Conservation (phyloP, 64 coral and sea anemone genomes). For the Anthopleura sola region DNA sequence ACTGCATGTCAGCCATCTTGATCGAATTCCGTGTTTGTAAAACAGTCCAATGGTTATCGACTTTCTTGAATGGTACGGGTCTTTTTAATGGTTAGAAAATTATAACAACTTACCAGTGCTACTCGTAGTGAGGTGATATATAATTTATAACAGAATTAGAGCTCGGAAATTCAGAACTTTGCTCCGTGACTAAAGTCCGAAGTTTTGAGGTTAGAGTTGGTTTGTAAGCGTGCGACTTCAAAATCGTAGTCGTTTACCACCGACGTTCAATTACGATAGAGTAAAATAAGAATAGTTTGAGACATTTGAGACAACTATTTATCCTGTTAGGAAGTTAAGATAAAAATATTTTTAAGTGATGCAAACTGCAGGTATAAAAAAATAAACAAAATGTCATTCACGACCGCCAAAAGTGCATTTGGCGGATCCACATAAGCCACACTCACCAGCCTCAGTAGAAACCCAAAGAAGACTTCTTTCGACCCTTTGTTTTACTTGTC, state of each 20-base stretch:
- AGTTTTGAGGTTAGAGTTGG: neutral
- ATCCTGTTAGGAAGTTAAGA: neutral
- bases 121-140: neutral
- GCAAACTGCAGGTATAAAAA: neutral
- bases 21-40: neutral
- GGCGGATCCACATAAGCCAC: neutral
- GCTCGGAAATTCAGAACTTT: neutral
- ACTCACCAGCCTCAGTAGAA: neutral
- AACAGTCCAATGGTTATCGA: neutral
- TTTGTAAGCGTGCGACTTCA: neutral
- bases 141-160: conserved; percentile 9
- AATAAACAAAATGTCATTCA: neutral
- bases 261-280: neutral
- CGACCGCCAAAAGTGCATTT: neutral
- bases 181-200: neutral
- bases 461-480: conserved; percentile 8
- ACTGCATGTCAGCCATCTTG: conserved; percentile 12
- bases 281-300: neutral
- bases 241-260: neutral
- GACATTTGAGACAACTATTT: neutral
- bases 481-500: neutral
- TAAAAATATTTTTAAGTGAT: neutral
- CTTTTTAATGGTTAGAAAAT: neutral
- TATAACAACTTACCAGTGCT: conserved; percentile 4
- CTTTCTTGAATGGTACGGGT: neutral